These are phyloP conservation scores for Gibbula magus DNA, from an alignment of 2,888 invertebrate species.

Conservation along the genomic window DNA sequence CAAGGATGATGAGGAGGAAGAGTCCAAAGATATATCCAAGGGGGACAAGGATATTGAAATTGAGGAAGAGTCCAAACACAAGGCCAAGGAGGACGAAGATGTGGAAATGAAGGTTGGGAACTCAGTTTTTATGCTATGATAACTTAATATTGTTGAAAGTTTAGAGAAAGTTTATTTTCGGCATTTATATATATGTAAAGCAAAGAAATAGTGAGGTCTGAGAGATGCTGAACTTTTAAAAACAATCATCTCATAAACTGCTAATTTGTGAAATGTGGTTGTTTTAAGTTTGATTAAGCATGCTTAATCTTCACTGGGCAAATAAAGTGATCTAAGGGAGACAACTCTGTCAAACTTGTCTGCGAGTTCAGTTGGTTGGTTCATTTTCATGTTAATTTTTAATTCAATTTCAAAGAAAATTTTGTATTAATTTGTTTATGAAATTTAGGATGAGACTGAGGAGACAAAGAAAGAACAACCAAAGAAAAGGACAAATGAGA, in stretches of 20 bases:
- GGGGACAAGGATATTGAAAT: not conserved
- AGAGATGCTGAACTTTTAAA: too few species aligned
- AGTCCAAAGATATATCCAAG: not conserved
- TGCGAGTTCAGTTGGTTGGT: too few species aligned
- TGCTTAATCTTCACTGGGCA: not conserved
- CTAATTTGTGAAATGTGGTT: too few species aligned
- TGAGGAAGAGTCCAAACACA: not conserved
- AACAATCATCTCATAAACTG: too few species aligned
- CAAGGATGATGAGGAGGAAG: conserved; percentile 18
- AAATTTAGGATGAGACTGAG: not conserved
- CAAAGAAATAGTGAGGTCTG: too few species aligned
- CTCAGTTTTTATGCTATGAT: too few species aligned
- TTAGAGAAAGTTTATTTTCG: too few species aligned
- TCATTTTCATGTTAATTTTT: too few species aligned
- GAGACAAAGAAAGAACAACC: not conserved
- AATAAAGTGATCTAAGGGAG: not conserved
- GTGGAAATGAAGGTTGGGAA: too few species aligned
- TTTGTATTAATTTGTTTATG: not conserved
- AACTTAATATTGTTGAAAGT: too few species aligned
- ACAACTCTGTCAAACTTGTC: not conserved
- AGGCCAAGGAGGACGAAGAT: not conserved
- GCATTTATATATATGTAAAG: too few species aligned
- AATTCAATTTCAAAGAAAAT: not conserved
- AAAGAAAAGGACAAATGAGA: not conserved
- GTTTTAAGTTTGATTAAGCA: too few species aligned